Conservation (phyloP, 2,888 invertebrate species). For the Chloroclysta siterata region DNA sequence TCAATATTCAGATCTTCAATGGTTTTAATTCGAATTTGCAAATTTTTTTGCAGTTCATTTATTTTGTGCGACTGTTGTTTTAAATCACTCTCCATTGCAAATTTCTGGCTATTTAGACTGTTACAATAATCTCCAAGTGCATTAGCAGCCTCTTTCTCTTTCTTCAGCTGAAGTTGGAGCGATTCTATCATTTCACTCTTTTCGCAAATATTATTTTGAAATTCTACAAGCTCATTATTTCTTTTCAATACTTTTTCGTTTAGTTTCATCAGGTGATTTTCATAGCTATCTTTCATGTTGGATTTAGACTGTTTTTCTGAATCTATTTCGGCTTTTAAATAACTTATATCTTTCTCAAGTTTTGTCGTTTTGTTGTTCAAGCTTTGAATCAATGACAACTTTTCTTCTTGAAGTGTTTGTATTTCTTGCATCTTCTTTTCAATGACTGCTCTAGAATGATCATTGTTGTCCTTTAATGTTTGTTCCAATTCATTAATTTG, state of each 20-base stretch:
- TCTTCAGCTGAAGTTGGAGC: slow-evolving; percentile 59
- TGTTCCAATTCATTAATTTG: slow-evolving; percentile 71
- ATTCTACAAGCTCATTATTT: slow-evolving; percentile 73
- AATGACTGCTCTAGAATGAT: slow-evolving; percentile 56
- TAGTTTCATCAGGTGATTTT: slow-evolving; percentile 68
- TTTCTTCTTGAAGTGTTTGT: slow-evolving; percentile 71
- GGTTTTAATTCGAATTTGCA: slow-evolving; percentile 48
- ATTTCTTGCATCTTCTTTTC: slow-evolving; percentile 68
- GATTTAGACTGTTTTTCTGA: slow-evolving; percentile 61
- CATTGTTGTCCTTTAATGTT: slow-evolving; percentile 60
- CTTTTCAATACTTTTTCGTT: slow-evolving; percentile 74
- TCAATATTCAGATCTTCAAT: slow-evolving; percentile 57
- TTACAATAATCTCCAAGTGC: slow-evolving; percentile 56
- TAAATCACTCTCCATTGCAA: slow-evolving; percentile 50
- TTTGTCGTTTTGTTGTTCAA: slow-evolving; percentile 67
- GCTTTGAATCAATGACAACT: slow-evolving; percentile 64
- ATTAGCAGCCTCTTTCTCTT: slow-evolving; percentile 57
- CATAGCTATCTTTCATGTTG: slow-evolving; percentile 66
- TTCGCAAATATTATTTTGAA: slow-evolving; percentile 68
- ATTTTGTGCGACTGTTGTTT: slow-evolving; percentile 55
- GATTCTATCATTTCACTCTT: slow-evolving; percentile 69
- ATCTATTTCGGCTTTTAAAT: slow-evolving; percentile 60
- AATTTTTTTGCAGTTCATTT: slow-evolving; percentile 49
- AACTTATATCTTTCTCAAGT: slow-evolving; percentile 58
- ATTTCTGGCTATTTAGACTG: slow-evolving; percentile 49